phyloP scores from a whole-genome alignment of 1,140 invertebrate species.

The Akabosia matsudoensis region DNA sequence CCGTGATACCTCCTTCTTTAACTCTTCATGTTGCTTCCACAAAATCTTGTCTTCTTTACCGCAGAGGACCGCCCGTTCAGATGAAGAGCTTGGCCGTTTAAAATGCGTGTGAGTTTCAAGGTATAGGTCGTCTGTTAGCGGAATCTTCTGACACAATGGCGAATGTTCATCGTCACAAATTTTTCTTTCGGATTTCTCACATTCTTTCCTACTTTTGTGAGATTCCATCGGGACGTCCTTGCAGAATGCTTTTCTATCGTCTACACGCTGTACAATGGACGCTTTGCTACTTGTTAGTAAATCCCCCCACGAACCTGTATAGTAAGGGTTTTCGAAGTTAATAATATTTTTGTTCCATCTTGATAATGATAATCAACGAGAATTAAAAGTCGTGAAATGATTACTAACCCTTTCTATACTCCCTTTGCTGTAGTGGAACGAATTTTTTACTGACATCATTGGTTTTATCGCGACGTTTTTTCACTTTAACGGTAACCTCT shows the following conservation, averaged over 20 bases:
- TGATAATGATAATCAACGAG: not conserved
- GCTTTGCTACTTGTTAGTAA: not conserved
- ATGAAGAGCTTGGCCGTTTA: not conserved
- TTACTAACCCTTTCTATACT: not conserved
- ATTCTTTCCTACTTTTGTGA: not conserved
- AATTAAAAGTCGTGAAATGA: not conserved
- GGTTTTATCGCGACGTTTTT: slow-evolving; percentile 6
- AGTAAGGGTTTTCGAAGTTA: not conserved
- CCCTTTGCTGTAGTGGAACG: not conserved
- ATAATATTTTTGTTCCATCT: not conserved
- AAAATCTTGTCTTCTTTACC: not conserved
- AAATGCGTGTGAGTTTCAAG: slow-evolving; percentile 2
- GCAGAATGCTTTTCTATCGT: not conserved
- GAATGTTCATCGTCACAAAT: not conserved
- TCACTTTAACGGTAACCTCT: slow-evolving; percentile 5
- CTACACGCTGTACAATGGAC: not conserved
- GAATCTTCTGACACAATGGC: slow-evolving; percentile 6
- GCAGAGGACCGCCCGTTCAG: not conserved
- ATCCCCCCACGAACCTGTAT: not conserved
- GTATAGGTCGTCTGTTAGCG: not conserved
- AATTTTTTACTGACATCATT: not conserved
- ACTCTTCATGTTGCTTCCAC: not conserved
- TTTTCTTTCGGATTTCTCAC: not conserved
- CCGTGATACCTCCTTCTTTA: not conserved
- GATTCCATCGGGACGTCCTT: not conserved